Base-by-base conservation (phyloP, 2,797 vertebrate genomes). In the Aratinga solstitialis region DNA sequence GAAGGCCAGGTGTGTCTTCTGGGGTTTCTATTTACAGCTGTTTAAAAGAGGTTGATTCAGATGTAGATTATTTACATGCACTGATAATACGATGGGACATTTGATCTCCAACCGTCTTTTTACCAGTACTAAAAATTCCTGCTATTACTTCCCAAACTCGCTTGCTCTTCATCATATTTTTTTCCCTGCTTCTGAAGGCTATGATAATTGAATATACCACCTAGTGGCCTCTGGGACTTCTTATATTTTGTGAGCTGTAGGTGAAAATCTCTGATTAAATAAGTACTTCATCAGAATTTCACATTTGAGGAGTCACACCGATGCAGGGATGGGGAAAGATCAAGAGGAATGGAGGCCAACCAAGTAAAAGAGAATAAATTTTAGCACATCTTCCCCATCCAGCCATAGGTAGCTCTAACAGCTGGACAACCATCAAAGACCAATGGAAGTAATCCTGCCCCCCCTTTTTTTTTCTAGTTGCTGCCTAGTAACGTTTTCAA, bases 281-380 rank as follows among this genome's bases (percentile, higher is more conserved):
- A 21, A 5, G 8, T 10, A 20, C 15, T 59, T 45, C 30, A n/a
- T 36, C 5, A 40, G 26, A 58, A 73, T 79, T 89, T 80, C n/a
- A 5, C 3, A 17, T 29, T 27, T 72, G 21, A 12, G 16, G 30
- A 61, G 30, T 48, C 48, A 26, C 27, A 27, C 14, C 24, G 69
- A 9, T 13, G n/a, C 27, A 61, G 53, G 30, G 29, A 4, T 53
- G 22, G 5, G 29, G 24, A 19, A 58, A 65, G 27, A 40, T 12
- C n/a, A 54, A 48, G 21, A 53, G 3, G 34, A 53, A 42, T 0
- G 4, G 27, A 47, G 13, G 11, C 23, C 0, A 1, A 43, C 13
- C 20, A 40, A 50, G 13, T 5, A 12, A 30, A 38, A 59, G 32
- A 78, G 13, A 65, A 50, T n/a, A 30, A 16, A 84, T 58, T 34